A percentile compares a stretch with the other conserved stretches of the same genome.
Conservation (phyloP, 2,797 vertebrate genomes). For the Gallinago stenura region DNA sequence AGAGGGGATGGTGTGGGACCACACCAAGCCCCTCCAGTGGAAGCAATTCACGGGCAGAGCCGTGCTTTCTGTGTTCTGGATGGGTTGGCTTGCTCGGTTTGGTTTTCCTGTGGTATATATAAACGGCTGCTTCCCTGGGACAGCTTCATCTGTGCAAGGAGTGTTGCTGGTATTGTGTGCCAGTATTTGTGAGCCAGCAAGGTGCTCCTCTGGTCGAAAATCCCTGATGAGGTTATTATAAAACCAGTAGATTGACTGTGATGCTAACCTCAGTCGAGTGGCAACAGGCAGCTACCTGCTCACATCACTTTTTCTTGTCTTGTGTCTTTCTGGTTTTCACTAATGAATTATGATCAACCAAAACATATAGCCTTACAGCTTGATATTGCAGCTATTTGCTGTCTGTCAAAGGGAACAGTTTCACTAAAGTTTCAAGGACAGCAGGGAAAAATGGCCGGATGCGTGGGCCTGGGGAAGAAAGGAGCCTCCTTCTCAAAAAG, state of each 20-base stretch:
- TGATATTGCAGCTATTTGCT: background rate
- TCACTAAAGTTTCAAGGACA: background rate
- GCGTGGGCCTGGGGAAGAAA: background rate
- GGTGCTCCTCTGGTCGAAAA: accelerated
- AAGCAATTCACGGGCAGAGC: background rate
- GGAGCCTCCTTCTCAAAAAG: background rate
- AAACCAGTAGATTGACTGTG: background rate
- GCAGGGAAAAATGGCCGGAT: background rate
- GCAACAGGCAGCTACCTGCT: background rate
- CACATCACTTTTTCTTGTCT: background rate
- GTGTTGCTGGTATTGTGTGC: background rate
- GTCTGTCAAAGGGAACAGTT: background rate
- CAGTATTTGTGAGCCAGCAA: background rate
- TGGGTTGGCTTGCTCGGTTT: background rate
- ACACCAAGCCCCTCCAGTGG: background rate
- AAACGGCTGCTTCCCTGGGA: background rate
- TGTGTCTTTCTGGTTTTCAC: background rate
- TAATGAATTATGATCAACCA: background rate
- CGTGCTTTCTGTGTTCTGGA: background rate
- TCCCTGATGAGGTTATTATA: background rate
- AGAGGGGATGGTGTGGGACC: background rate
- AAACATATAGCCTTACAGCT: background rate
- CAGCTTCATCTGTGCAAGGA: background rate
- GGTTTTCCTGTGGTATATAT: background rate
- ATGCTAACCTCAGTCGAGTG: background rate